Percentiles rank a stretch among this genome's conserved stretches.
phyloP scores from a whole-genome alignment of 30 jellyfish, hydroid and myxozoan genomes.

The Aurelia sp. region DNA sequence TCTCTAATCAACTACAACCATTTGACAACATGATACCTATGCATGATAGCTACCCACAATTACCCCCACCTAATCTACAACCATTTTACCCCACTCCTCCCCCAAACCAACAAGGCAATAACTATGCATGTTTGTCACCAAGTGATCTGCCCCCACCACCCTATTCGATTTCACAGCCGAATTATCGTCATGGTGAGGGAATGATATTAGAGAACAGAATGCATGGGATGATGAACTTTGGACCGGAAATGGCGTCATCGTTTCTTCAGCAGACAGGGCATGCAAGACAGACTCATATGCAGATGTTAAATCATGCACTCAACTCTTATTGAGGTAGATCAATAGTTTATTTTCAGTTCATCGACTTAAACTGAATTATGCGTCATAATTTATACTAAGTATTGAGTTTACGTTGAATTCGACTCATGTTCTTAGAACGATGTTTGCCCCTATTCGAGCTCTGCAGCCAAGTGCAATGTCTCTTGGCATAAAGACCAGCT shows the following conservation, averaged over 20 bases:
- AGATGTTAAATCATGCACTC: slow-evolving; percentile 72
- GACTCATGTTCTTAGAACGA: too few relatives aligned
- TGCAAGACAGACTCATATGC: slow-evolving; percentile 70
- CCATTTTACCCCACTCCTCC: slow-evolving; percentile 79
- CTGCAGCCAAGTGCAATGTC: too few relatives aligned
- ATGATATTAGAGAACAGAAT: slow-evolving; percentile 51
- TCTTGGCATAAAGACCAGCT: too few relatives aligned
- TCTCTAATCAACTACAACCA: slow-evolving; percentile 50
- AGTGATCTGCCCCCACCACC: slow-evolving; percentile 77
- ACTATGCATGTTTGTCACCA: slow-evolving; percentile 39
- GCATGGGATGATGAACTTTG: slow-evolving; percentile 45
- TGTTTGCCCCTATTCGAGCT: too few relatives aligned
- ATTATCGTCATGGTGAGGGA: slow-evolving; percentile 33
- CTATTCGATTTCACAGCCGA: slow-evolving; percentile 42
- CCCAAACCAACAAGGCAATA: slow-evolving; percentile 34
- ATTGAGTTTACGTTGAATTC: too few relatives aligned
- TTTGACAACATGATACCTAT: slow-evolving; percentile 47
- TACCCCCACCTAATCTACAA: slow-evolving; percentile 77
- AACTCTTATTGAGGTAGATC: slow-evolving; percentile 60
- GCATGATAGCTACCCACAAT: slow-evolving; percentile 45
- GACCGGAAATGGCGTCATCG: slow-evolving; percentile 47
- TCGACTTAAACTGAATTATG: too few relatives aligned
- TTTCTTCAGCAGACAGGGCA: slow-evolving; percentile 64
- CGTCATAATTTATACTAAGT: too few relatives aligned
- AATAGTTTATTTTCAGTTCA: too few relatives aligned